Evolutionary conservation across 1,140 invertebrate genomes (phyloP), one percentile per base, ranked within the genome.

Genomic region (Panagrolaimus sp.): DNA sequence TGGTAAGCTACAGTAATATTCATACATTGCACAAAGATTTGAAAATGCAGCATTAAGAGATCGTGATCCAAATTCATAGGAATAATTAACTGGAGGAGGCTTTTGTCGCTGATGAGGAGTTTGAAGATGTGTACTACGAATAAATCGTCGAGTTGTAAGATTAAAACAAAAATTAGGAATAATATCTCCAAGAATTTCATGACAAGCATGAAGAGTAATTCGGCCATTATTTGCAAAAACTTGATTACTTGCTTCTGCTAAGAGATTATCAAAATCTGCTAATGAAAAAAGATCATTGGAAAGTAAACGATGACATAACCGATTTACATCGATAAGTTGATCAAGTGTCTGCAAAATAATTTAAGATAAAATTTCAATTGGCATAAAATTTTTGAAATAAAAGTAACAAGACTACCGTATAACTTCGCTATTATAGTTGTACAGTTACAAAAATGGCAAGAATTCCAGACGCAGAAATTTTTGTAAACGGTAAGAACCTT

Each of bases 91-190:
- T 20, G 62, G 63, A n/a, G 72, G 31, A 0, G 51, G 9, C 16
- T 57, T 57, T 16, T 27, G 51, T 2, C 16, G 5, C 3, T 20
- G 51, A 27, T 20, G 13, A 27, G 11, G 51, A 27, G 51, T n/a
- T 70, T 43, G 45, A 31, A n/a, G 14, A 31, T 16, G 25, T n/a
- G 14, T 69, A 44, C 16, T 67, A 8, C 72, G 47, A 14, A 82
- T 78, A 71, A 82, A 95, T 90, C 93, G 88, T 85, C 93, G 94
- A 4, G 95, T 98, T 9, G 94, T 92, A 70, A 93, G 93, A 85
- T 98, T 98, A 84, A 96, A 99, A 83, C 94, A 97, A 84, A 96
- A 98, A 84, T 94, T 96, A 42, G 94, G 93, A 71, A 98, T 84
- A 83, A 99, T 95, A 80, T 98, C 96, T 78, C 95, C 96, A 84